These are phyloP conservation scores for Meghimatium bilineatum DNA, from an alignment of 2,888 invertebrate species.

Conservation along the genomic window DNA sequence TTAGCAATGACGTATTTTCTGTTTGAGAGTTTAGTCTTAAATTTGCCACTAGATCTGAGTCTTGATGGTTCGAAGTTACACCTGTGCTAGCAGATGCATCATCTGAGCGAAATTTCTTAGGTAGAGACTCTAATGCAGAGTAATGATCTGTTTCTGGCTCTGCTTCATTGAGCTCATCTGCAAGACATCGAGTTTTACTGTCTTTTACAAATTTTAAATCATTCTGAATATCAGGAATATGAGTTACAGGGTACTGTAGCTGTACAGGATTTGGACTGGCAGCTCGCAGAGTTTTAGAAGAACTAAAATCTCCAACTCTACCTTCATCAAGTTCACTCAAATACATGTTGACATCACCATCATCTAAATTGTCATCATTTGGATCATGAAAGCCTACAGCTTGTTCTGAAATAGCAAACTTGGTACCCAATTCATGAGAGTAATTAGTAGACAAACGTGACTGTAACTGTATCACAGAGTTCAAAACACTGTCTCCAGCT, in stretches of 20 bases:
- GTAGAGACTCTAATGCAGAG: constrained; percentile 13
- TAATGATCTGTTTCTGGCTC: constrained; percentile 22
- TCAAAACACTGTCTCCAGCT: neutral
- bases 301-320: neutral
- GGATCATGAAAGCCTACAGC: constrained; percentile 53
- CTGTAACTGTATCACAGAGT: neutral
- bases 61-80: neutral
- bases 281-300: neutral
- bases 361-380: constrained; percentile 56
- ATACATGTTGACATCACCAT: constrained; percentile 61
- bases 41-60: constrained; percentile 38
- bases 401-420: neutral
- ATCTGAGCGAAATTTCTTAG: constrained; percentile 39
- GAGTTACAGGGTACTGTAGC: neutral
- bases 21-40: neutral
- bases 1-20: neutral
- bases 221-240: constrained; percentile 19
- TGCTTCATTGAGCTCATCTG: constrained; percentile 30
- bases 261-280: neutral
- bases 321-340: constrained; percentile 53
- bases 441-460: neutral
- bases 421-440: neutral
- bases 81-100: neutral
- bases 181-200: constrained; percentile 6
- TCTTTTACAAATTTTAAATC: neutral